Base-by-base conservation (phyloP, 2,113 vertebrate genomes). In the Pampusana beccarii region DNA sequence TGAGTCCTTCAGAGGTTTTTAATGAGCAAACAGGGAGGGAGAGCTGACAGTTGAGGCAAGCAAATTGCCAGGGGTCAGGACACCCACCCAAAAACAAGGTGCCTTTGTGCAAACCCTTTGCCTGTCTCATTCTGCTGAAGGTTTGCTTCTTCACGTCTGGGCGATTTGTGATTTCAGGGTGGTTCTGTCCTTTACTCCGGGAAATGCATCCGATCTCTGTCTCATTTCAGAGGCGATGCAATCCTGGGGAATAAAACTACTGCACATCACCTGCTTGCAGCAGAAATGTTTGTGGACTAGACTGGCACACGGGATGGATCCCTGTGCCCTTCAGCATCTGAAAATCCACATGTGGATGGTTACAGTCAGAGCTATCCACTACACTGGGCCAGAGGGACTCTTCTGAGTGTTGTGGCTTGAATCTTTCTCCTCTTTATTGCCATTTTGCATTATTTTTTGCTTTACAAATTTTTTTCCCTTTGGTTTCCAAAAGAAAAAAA, bases 11-110 rank as follows among this genome's bases (percentile, higher is more conserved):
- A 72, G 44, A 65, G 50, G 28, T 29, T 95, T 93, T 95, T 89
- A 85, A 95, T 42, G 87, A 95, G 78, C 33, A 85, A 84, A 78
- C 9, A 60, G 65, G 69, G 89, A 86, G 88, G 14, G n/a, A 70
- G 31, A 88, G 70, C 70, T 61, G 75, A 79, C 38, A 67, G 44
- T 13, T 36, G 72, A 94, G 56, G n/a, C 26, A 19, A 73, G 25
- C 1, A 3, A 80, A 80, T 46, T 74, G 56, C 86, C 91, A 92
- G 75, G 36, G 51, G 61, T 67, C 3, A 2, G 12, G 75, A 74
- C 69, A 73, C 54, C 54, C 75, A 81, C 53, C 40, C 62, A 64
- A 95, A 87, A 84, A 14, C 69, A 64, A 72, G 36, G n/a, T 92
- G 58, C 10, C n/a, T 80, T 65, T 0, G 0, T 53, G 60, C 34